Base-by-base conservation (phyloP, 2,113 vertebrate genomes). In the Phrynocephalus versicolor region DNA sequence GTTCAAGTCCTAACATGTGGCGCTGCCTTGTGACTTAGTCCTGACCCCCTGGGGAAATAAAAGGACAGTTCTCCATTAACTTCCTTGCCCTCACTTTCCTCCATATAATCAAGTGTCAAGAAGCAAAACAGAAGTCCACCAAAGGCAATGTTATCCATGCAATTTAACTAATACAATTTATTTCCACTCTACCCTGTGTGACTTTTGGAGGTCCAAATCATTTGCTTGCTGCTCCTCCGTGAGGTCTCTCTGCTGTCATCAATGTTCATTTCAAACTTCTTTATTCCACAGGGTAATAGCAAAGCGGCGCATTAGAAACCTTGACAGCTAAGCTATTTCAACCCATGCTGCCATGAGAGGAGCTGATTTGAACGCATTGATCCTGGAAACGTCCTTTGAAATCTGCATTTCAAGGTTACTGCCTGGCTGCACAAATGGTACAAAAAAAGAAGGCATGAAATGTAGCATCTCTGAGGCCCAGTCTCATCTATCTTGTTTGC, bases 381-480 rank as follows among this genome's bases (percentile, higher is more conserved):
- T 96, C 88, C 87, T 84, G 82, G 72, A 67, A 6, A 55, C 84
- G 91, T 82, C 90, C 92, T 94, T 87, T 76, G 88, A 84, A 93
- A 87, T 58, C 78, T 89, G 10, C 62, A 57, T 70, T 83, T 89
- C 93, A 95, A 95, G 93, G 94, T 95, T 92, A 93, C 75, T 19
- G 70, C 39, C 23, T 85, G 41, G 25, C 10, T 84, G 45, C 45
- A 6, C 67, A 4, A 27, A 60, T 41, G 67, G 81, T 87, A 62
- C 39, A 70, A 78, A 84, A n/a, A 30, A 73, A 89, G 79, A 87
- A 86, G 78, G 19, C 60, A 86, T 0, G 0, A 86, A 92, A 83
- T 41, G 4, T 79, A 88, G 70, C 84, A 89, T 89, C 70, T 75
- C 35, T 37, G 2, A 15, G 27, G 19, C 75, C 45, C 27, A 80